These are phyloP conservation scores for Orthosia gracilis DNA, from an alignment of 2,888 invertebrate species.

Conservation along the genomic window DNA sequence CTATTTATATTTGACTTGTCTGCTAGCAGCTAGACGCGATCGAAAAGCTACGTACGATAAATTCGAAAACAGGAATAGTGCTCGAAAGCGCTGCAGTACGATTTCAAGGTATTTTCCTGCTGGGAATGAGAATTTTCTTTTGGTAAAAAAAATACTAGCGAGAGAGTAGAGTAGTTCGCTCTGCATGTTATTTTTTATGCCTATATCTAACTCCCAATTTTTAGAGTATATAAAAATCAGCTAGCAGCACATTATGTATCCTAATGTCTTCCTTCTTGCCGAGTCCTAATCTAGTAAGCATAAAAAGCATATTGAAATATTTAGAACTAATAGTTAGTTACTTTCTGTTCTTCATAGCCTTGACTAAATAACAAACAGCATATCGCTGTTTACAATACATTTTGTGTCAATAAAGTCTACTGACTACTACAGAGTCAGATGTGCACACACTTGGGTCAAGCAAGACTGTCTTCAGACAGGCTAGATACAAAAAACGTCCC, in stretches of 20 bases:
- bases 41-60: constrained; percentile 3
- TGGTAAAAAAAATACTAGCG: constrained; percentile 6
- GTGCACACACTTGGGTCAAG: neutral
- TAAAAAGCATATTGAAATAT: neutral
- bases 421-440: neutral
- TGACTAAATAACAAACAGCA: neutral
- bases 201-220: neutral
- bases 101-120: neutral
- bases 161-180: neutral
- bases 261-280: constrained; percentile 29
- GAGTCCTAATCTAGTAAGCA: neutral
- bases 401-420: neutral
- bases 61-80: neutral
- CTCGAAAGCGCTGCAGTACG: neutral
- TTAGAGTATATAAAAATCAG: neutral
- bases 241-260: constrained; percentile 2
- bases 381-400: neutral
- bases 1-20: neutral
- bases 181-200: neutral
- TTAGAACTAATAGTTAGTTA: neutral
- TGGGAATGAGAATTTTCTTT: neutral
- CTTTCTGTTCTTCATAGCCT: neutral
- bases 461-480: neutral
- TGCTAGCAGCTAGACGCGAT: neutral
- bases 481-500: neutral